Evolutionary conservation across 2,797 vertebrate species (phyloP).

Genomic region (Rachycentron canadum): DNA sequence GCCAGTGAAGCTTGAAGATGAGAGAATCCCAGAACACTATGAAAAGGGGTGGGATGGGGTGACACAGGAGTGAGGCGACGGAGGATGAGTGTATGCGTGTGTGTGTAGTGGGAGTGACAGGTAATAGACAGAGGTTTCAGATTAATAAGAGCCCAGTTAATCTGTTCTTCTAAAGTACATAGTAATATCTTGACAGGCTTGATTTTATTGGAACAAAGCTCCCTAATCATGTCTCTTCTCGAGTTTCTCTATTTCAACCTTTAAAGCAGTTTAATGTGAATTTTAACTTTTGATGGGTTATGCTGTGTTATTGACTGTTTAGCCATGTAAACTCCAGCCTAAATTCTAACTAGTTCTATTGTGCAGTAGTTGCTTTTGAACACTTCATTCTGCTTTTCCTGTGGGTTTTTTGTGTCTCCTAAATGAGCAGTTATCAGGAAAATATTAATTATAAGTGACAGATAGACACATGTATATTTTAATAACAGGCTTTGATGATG

Average conservation of each 20-base stretch:
- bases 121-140: conserved; percentile 28
- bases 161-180: neutral
- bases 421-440: neutral
- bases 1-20: conserved; percentile 44
- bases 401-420: neutral
- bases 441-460: no score
- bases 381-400: neutral
- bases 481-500: neutral
- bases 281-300: neutral
- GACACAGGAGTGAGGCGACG: conserved; percentile 4
- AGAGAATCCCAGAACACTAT: conserved; percentile 28
- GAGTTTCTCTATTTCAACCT: conserved; percentile 3
- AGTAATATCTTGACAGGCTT: neutral
- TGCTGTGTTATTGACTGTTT: neutral
- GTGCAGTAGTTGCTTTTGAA: neutral
- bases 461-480: neutral
- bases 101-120: conserved; percentile 3
- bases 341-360: neutral
- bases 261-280: conserved; percentile 2
- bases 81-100: neutral
- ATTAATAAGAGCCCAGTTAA: conserved; percentile 28
- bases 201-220: neutral
- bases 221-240: neutral
- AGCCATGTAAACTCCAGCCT: no score
- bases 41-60: conserved; percentile 12